phyloP scores from a whole-genome alignment of 2,797 vertebrate genomes.

The Aselliscus stoliczkanus region DNA sequence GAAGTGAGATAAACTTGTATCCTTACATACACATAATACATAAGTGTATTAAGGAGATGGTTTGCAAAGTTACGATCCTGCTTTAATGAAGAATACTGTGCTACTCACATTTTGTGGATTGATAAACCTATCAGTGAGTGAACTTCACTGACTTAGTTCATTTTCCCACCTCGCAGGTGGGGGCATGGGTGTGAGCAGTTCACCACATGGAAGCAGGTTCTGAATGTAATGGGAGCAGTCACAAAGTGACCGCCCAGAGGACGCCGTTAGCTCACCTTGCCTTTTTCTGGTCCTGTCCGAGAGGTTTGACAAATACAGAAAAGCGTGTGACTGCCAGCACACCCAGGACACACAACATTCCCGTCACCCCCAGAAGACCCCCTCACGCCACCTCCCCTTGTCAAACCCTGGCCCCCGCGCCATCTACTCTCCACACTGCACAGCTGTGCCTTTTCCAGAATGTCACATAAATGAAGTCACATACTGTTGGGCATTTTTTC shows the following conservation, averaged over 20 bases:
- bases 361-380: neutral
- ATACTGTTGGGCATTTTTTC: neutral
- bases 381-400: neutral
- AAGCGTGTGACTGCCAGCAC: neutral
- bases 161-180: neutral
- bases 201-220: neutral
- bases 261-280: neutral
- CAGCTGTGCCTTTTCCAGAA: neutral
- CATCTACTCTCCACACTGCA: neutral
- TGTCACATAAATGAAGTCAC: neutral
- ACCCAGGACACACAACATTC: neutral
- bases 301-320: neutral
- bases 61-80: neutral
- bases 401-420: neutral
- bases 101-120: neutral
- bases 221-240: neutral
- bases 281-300: neutral
- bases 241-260: neutral
- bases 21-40: neutral
- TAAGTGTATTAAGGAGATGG: neutral
- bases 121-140: neutral
- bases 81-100: neutral
- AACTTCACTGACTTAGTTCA: neutral
- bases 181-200: neutral
- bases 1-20: neutral